These are phyloP conservation scores for Pangasius mekongensis DNA, from an alignment of 2,797 vertebrate genomes.

Conservation along the genomic window DNA sequence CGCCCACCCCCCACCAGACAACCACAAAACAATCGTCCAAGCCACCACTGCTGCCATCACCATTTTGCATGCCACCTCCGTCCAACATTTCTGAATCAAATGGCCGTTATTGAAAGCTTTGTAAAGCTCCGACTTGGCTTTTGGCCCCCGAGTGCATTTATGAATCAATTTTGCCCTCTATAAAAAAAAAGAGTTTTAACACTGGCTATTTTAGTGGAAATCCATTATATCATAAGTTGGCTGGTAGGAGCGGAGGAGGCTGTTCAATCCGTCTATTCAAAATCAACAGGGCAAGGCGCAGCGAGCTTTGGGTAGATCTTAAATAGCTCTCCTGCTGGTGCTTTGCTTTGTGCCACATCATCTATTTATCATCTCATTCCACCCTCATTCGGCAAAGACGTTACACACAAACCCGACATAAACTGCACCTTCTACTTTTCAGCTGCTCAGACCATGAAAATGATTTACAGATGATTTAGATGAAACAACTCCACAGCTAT, in stretches of 20 bases:
- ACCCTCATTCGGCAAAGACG: conserved; percentile 12
- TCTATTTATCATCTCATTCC: conserved; percentile 55
- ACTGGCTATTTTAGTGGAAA: conserved; percentile 82
- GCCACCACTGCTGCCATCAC: conserved; percentile 64
- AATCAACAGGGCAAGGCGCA: conserved; percentile 68
- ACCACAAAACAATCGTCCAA: conserved; percentile 76
- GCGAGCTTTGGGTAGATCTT: conserved; percentile 58
- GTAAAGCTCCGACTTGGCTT: conserved; percentile 72
- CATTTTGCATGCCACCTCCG: conserved; percentile 74
- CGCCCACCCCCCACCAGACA: conserved; percentile 70
- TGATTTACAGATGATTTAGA: not conserved
- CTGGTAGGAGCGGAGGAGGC: conserved; percentile 70
- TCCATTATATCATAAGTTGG: conserved; percentile 81
- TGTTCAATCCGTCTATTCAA: conserved; percentile 74
- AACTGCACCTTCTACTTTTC: not conserved
- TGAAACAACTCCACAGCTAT: not conserved
- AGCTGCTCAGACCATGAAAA: not conserved
- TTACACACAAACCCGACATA: conserved; percentile 23
- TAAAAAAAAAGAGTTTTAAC: conserved; percentile 77
- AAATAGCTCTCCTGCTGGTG: conserved; percentile 75
- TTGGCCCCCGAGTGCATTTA: conserved; percentile 77
- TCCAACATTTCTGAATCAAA: conserved; percentile 77
- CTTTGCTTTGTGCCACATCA: conserved; percentile 55
- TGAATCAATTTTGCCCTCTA: conserved; percentile 79
- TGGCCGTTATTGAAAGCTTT: conserved; percentile 80